phyloP scores from a whole-genome alignment of 2,113 vertebrate genomes.

The Leucopternis melanops region DNA sequence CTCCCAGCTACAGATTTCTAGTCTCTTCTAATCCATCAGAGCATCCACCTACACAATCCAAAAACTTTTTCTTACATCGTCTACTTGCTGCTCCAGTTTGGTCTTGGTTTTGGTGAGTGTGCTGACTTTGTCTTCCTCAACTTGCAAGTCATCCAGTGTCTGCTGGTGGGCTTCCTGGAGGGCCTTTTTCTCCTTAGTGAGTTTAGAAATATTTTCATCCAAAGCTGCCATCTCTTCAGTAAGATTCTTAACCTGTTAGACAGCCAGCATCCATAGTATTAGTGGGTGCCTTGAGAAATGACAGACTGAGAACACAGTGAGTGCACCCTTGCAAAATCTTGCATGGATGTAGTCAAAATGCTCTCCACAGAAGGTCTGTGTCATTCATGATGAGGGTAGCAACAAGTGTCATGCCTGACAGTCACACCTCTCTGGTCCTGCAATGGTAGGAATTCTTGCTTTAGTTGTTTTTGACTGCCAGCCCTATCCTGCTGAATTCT shows the following conservation, averaged over 20 bases:
- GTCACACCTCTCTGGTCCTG: neutral
- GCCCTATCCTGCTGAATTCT: neutral
- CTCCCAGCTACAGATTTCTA: neutral
- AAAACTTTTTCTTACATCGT: slow-evolving; percentile 64
- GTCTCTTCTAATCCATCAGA: neutral
- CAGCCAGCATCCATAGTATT: neutral
- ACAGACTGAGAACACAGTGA: neutral
- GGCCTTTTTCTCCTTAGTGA: slow-evolving; percentile 82
- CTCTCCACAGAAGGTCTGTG: neutral
- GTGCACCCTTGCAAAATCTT: neutral
- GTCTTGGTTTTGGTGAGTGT: slow-evolving; percentile 74
- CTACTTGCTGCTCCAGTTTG: slow-evolving; percentile 81
- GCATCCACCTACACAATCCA: neutral
- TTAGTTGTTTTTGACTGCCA: neutral
- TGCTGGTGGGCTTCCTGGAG: slow-evolving; percentile 82
- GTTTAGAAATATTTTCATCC: slow-evolving; percentile 78
- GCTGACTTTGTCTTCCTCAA: slow-evolving; percentile 82
- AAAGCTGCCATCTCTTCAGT: slow-evolving; percentile 80
- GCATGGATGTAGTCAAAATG: neutral
- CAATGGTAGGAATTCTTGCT: neutral
- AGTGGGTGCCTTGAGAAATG: neutral
- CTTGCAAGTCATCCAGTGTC: slow-evolving; percentile 78
- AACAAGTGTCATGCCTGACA: neutral
- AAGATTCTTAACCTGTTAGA: slow-evolving; percentile 79
- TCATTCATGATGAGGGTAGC: neutral